These are phyloP conservation scores for Aricia artaxerxes DNA, from an alignment of 2,888 invertebrate genomes.

Conservation along the genomic window DNA sequence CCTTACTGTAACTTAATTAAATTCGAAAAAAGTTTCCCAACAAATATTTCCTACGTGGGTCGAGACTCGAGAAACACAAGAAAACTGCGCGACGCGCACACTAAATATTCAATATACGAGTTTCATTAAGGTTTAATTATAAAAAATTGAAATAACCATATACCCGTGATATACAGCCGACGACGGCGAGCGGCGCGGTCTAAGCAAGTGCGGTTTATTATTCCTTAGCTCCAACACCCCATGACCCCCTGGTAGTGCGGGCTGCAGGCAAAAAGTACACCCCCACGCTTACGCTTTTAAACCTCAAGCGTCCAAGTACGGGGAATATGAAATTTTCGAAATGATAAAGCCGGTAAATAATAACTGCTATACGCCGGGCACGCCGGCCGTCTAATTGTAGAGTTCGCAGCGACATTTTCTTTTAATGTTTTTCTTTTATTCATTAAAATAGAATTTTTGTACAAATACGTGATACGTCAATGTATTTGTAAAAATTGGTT, in stretches of 20 bases:
- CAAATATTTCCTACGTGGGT: neutral
- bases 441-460: neutral
- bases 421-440: neutral
- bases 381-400: slow-evolving; percentile 61
- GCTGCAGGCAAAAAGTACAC: slow-evolving; percentile 74
- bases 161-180: slow-evolving; percentile 47
- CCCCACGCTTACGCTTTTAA: slow-evolving; percentile 75
- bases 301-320: slow-evolving; percentile 80
- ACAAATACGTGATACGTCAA: too few species aligned
- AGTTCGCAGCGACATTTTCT: slow-evolving; percentile 41
- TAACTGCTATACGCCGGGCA: slow-evolving; percentile 76
- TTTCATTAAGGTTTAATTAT: slow-evolving; percentile 16
- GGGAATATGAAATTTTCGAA: slow-evolving; percentile 81
- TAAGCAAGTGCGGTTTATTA: slow-evolving; percentile 74
- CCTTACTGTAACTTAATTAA: neutral
- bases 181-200: slow-evolving; percentile 46
- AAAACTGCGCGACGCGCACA: neutral
- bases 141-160: slow-evolving; percentile 8
- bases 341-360: slow-evolving; percentile 81
- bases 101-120: slow-evolving; percentile 12
- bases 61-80: neutral
- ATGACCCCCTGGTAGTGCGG: slow-evolving; percentile 66
- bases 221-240: slow-evolving; percentile 69
- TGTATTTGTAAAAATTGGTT: too few species aligned
- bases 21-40: neutral